Percentiles rank a stretch among this genome's conserved stretches.
Conservation (phyloP, 1,140 invertebrate genomes). For the Steinernema feltiae region DNA sequence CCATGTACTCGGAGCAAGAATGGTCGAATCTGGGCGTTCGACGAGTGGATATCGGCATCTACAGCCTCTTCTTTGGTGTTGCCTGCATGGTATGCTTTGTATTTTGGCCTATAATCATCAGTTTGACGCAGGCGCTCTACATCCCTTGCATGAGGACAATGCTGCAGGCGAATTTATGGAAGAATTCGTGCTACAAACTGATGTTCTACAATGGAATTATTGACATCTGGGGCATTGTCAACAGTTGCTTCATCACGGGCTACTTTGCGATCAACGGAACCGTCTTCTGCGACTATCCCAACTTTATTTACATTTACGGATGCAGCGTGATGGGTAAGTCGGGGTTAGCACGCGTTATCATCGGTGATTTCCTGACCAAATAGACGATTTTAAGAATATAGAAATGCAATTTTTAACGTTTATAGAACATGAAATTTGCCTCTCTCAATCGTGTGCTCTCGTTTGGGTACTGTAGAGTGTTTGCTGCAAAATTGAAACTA, state of each 20-base stretch:
- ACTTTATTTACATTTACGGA: not conserved
- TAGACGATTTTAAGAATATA: no score
- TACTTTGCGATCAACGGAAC: not conserved
- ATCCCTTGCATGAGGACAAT: not conserved
- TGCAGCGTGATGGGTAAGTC: not conserved
- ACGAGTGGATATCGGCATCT: not conserved
- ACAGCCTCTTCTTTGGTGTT: not conserved
- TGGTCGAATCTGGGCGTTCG: not conserved
- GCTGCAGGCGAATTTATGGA: not conserved
- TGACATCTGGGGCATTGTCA: not conserved
- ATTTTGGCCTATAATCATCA: not conserved
- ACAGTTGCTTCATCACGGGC: not conserved
- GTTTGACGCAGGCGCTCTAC: not conserved
- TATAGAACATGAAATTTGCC: no score
- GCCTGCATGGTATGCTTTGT: not conserved
- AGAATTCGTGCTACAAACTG: not conserved
- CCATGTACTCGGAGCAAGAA: not conserved
- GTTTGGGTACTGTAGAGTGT: no score
- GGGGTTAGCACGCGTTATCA: no score
- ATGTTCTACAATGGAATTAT: conserved; percentile 5
- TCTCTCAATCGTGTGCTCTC: no score
- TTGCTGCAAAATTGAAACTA: no score
- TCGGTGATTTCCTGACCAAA: no score
- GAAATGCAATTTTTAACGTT: no score
- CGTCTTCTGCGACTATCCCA: not conserved